Evolutionary conservation across 2,797 vertebrate species (phyloP), one percentile per base, ranked within the genome.

Genomic region (Phoebastria nigripes): DNA sequence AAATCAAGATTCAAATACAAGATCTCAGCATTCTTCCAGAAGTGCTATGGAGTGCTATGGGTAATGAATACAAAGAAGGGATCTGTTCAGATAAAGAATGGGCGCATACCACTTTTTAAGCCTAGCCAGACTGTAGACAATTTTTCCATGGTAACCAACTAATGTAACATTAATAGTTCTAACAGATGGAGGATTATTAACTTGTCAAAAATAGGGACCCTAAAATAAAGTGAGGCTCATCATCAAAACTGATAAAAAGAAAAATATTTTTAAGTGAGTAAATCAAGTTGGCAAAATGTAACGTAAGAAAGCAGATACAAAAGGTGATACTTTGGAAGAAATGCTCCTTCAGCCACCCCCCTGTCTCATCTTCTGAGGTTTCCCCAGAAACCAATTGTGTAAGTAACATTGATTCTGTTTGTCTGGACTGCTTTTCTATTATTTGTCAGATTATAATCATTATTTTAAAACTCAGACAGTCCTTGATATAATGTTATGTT

Each of bases 101-200:
- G 29, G 19, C 37, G 76, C 8, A 13, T 6, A 25, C 5, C 12
- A 51, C 7, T 46, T n/a, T 39, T 41, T 22, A 88, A 82, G 39
- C 10, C 62, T 44, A 39, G 35, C 31, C 35, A 94, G 37, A 47
- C 22, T 82, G 65, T 31, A 91, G 62, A 74, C 26, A 78, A 22
- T 63, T 96, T 93, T 95, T 81, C 85, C 80, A 91, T 81, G 72
- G 92, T 51, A 96, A 96, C 89, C 51, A 95, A 69, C 42, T 82
- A 82, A 92, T 7, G 15, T 28, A 82, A 51, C 51, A 47, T 62
- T 79, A 89, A 82, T 55, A 76, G 58, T 87, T 90, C 46, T 51
- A 90, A 83, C 92, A 97, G 94, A 92, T 94, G 80, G 70, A 90
- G 28, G 54, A 72, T 70, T 89, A 90, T 73, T 94, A 89, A 66